Percentiles rank a stretch among this genome's conserved stretches.
Conservation (phyloP, 2,113 vertebrate species). For the Ammodytes marinus region DNA sequence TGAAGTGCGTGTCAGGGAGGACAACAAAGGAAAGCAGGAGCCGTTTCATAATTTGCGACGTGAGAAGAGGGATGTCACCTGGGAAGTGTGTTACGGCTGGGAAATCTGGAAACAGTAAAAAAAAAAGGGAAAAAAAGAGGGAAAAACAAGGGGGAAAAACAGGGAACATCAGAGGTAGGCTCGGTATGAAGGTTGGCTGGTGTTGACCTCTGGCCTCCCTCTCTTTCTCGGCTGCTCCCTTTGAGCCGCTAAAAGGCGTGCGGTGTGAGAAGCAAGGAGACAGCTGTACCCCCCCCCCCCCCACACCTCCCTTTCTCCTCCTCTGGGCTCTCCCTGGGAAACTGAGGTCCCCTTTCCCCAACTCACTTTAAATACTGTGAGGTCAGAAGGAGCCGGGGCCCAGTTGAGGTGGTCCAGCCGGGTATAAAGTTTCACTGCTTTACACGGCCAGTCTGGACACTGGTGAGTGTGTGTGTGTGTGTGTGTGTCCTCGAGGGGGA, state of each 20-base stretch:
- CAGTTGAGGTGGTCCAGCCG: slow-evolving; percentile 68
- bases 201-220: slow-evolving; percentile 75
- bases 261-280: slow-evolving; percentile 76
- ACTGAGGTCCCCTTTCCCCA: slow-evolving; percentile 67
- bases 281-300: slow-evolving; percentile 74
- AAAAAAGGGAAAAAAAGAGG: slow-evolving; percentile 10
- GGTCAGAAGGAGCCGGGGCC: slow-evolving; percentile 78
- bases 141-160: slow-evolving; percentile 8
- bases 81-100: slow-evolving; percentile 73
- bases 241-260: slow-evolving; percentile 79
- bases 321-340: slow-evolving; percentile 66
- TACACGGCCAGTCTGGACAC: slow-evolving; percentile 66
- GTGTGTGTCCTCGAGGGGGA: slow-evolving; percentile 27
- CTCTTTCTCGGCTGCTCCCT: slow-evolving; percentile 69
- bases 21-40: slow-evolving; percentile 53
- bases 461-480: slow-evolving; percentile 23
- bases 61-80: slow-evolving; percentile 72
- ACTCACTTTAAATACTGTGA: slow-evolving; percentile 65
- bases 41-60: slow-evolving; percentile 76
- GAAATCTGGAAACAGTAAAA: slow-evolving; percentile 84
- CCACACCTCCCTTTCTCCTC: slow-evolving; percentile 47
- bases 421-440: slow-evolving; percentile 80
- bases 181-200: slow-evolving; percentile 67
- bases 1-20: neutral
- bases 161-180: slow-evolving; percentile 74